A percentile compares a stretch with the other conserved stretches of the same genome.
Evolutionary conservation across 2,113 vertebrate species (phyloP).

Genomic region (Nyctereutes procyonoides): DNA sequence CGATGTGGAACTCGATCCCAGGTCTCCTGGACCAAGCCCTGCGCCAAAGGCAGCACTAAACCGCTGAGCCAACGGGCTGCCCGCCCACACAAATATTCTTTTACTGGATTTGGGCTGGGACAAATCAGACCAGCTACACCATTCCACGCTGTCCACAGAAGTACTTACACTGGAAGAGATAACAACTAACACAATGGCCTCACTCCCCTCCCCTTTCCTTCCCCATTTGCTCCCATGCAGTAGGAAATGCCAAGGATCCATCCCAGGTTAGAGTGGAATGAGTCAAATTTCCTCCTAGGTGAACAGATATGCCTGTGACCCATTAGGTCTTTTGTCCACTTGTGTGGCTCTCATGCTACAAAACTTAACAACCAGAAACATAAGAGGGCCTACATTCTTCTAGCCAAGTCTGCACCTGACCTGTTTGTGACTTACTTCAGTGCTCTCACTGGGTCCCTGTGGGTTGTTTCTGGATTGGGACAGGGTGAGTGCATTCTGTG

Average conservation of each 20-base stretch:
- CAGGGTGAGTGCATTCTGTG: not conserved
- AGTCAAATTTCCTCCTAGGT: not conserved
- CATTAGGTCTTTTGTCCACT: not conserved
- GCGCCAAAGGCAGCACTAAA: too few relatives aligned
- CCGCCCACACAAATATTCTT: not conserved
- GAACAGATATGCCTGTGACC: not conserved
- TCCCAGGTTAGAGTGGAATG: not conserved
- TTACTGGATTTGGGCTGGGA: not conserved
- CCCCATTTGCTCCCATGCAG: not conserved
- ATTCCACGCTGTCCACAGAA: not conserved
- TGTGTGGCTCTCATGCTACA: not conserved
- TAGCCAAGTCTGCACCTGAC: not conserved
- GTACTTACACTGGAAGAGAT: not conserved
- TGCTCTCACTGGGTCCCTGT: not conserved
- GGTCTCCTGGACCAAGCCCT: too few relatives aligned
- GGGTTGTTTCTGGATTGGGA: not conserved
- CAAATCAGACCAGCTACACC: not conserved
- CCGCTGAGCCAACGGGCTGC: too few relatives aligned
- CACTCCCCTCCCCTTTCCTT: not conserved
- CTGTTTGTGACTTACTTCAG: constrained; percentile 16
- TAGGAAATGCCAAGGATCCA: not conserved
- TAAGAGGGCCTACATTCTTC: not conserved
- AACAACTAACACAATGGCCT: not conserved
- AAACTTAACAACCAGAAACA: constrained; percentile 12
- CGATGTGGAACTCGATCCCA: too few relatives aligned